These are phyloP conservation scores for Pungitius pungitius DNA, from an alignment of 2,113 vertebrate genomes.

Conservation along the genomic window DNA sequence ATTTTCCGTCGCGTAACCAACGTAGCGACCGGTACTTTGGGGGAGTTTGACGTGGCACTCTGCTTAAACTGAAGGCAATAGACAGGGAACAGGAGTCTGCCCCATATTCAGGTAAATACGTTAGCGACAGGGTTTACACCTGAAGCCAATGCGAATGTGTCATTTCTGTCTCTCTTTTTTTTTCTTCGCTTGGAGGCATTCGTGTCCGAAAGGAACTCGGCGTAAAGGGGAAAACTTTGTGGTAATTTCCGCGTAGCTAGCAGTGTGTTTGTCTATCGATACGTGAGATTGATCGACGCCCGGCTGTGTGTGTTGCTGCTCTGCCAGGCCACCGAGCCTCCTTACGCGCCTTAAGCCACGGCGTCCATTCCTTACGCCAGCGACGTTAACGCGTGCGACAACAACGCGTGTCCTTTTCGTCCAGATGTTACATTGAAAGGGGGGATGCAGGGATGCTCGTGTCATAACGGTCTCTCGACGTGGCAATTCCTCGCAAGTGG, in stretches of 20 bases:
- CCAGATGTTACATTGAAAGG: neutral
- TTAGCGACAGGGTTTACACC: neutral
- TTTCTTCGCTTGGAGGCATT: neutral
- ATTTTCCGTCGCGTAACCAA: constrained; percentile 10
- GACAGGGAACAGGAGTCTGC: constrained; percentile 41
- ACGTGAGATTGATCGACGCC: neutral
- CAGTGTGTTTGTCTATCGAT: constrained; percentile 42
- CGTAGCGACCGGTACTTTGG: constrained; percentile 62
- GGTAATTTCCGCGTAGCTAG: constrained; percentile 56
- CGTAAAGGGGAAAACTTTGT: constrained; percentile 52
- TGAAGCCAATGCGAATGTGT: neutral
- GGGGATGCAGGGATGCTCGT: constrained; percentile 26
- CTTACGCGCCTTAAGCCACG: neutral
- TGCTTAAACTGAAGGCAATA: constrained; percentile 37
- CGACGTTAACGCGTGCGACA: neutral
- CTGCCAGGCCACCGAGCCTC: neutral
- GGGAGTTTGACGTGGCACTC: constrained; percentile 86
- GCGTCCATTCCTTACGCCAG: neutral
- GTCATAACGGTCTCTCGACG: constrained; percentile 77
- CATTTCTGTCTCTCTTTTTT: fast-evolving
- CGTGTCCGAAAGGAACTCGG: neutral
- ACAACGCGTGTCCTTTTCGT: neutral
- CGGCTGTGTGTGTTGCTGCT: neutral
- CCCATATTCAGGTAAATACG: constrained; percentile 69
- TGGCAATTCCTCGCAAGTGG: constrained; percentile 71